Evolutionary conservation across 2,888 invertebrate genomes (phyloP).

Genomic region (Copidosoma aretas): DNA sequence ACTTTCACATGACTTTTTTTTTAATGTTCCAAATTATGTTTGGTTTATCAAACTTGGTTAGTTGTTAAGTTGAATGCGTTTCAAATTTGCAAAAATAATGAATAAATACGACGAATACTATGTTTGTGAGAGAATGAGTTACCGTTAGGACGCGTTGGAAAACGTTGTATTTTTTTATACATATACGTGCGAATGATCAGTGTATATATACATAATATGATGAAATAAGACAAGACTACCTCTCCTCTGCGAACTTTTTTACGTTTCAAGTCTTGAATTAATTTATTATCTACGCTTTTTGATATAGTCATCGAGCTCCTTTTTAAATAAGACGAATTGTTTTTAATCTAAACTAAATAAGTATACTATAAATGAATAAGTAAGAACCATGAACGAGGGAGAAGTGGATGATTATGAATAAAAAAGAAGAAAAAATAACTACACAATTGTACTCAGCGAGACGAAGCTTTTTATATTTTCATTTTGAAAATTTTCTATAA

Average conservation of each 20-base stretch:
- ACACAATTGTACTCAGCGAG: conserved; percentile 13
- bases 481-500: conserved; percentile 33
- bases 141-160: conserved; percentile 10
- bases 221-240: too few species aligned
- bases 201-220: background rate
- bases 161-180: conserved; percentile 35
- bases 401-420: background rate
- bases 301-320: conserved; percentile 17
- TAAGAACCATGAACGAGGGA: background rate
- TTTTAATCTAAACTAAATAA: background rate
- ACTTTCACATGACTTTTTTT: conserved; percentile 16
- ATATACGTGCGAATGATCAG: conserved; percentile 22
- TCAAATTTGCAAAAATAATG: conserved; percentile 2
- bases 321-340: background rate
- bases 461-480: conserved; percentile 35
- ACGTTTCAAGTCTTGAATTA: conserved; percentile 16
- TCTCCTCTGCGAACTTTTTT: conserved; percentile 7
- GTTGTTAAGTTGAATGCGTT: too few species aligned
- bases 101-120: background rate
- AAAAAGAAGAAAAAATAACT: conserved; percentile 3
- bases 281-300: conserved; percentile 26
- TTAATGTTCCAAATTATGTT: background rate
- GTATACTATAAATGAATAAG: background rate
- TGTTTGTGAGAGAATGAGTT: background rate
- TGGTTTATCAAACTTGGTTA: too few species aligned